These are phyloP conservation scores for Periphyllus acericola DNA, from an alignment of 2,888 invertebrate species.

Conservation along the genomic window DNA sequence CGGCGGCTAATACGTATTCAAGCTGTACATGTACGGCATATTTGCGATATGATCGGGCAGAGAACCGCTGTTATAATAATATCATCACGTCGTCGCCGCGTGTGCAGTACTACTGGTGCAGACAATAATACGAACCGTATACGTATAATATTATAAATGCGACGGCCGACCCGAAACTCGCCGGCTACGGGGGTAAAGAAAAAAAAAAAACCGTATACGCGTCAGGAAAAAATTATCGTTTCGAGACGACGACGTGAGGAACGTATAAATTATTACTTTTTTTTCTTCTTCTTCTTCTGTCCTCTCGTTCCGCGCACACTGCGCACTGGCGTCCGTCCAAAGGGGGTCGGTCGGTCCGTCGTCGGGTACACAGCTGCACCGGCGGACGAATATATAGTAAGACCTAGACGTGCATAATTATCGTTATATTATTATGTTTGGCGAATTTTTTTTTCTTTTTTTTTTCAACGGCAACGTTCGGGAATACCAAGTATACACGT, in stretches of 20 bases:
- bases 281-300: background rate
- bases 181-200: background rate
- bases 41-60: background rate
- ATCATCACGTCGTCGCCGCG: background rate
- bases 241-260: constrained; percentile 5
- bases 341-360: too few relatives aligned
- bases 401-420: too few relatives aligned
- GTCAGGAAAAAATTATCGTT: background rate
- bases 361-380: too few relatives aligned
- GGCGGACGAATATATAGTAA: too few relatives aligned
- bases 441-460: too few relatives aligned
- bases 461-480: too few relatives aligned
- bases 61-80: background rate
- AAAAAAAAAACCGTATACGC: background rate
- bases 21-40: too few relatives aligned
- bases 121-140: background rate
- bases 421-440: too few relatives aligned
- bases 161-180: background rate
- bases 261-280: background rate
- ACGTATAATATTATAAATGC: background rate
- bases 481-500: too few relatives aligned
- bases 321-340: background rate
- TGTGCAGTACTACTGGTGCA: too few relatives aligned
- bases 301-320: background rate
- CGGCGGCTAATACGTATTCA: too few relatives aligned